Evolutionary conservation across 2,888 invertebrate species (phyloP).

Genomic region (Atrina japonica): DNA sequence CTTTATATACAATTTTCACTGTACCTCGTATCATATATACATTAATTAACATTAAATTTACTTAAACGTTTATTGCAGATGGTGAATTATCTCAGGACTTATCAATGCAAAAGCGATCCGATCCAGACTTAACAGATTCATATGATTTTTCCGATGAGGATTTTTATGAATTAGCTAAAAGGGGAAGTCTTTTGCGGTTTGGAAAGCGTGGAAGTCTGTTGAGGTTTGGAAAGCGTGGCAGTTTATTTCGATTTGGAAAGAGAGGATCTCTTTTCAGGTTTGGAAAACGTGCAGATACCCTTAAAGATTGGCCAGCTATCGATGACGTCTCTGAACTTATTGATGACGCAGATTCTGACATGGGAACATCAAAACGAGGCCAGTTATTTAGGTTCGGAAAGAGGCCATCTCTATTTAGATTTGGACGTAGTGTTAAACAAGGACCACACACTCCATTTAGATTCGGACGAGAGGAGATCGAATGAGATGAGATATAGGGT

Average conservation of each 20-base stretch:
- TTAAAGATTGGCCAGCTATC: conserved; percentile 11
- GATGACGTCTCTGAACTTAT: conserved; percentile 2
- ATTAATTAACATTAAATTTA: no score
- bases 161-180: conserved; percentile 47
- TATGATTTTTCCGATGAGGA: conserved; percentile 39
- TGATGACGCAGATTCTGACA: not conserved
- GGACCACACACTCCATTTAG: conserved; percentile 52
- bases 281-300: conserved; percentile 42
- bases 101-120: conserved; percentile 29
- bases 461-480: conserved; percentile 49
- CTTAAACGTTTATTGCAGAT: no score
- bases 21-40: no score
- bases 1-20: no score
- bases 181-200: conserved; percentile 61
- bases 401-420: conserved; percentile 45
- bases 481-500: not conserved
- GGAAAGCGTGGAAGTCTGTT: conserved; percentile 63
- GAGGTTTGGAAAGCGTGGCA: conserved; percentile 62
- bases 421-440: conserved; percentile 49
- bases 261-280: conserved; percentile 58
- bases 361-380: conserved; percentile 23
- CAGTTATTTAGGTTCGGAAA: conserved; percentile 41
- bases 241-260: conserved; percentile 61
- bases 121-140: conserved; percentile 29
- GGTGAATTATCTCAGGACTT: conserved; percentile 5